A percentile compares a stretch with the other conserved stretches of the same genome.
Evolutionary conservation across 2,888 invertebrate species (phyloP).

Genomic region (Cyclophora albipunctata): DNA sequence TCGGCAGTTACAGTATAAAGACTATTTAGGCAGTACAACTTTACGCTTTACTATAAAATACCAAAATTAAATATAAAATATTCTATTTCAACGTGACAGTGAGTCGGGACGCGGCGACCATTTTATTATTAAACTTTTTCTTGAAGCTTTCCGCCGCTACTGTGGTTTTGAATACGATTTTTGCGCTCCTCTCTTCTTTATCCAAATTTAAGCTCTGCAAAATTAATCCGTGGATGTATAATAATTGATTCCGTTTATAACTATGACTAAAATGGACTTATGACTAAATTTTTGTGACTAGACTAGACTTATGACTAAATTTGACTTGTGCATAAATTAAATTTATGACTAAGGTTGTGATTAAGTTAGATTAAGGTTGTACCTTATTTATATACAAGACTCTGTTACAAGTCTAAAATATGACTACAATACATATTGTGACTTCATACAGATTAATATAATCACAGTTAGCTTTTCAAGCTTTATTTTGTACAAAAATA

Average conservation of each 20-base stretch:
- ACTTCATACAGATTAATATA: no score
- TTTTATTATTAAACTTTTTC: conserved; percentile 66
- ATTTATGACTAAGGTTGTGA: no score
- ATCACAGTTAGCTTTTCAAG: no score
- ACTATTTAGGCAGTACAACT: no score
- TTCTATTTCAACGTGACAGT: conserved; percentile 39
- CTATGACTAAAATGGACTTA: conserved; percentile 1
- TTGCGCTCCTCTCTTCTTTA: conserved; percentile 57
- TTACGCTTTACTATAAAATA: no score
- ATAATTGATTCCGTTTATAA: conserved; percentile 35
- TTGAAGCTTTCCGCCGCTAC: conserved; percentile 56
- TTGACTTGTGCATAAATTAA: no score
- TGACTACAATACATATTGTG: no score
- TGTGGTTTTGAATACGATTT: conserved; percentile 53
- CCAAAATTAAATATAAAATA: neutral
- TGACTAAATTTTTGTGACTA: neutral
- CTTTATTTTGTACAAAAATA: no score
- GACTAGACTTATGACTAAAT: neutral
- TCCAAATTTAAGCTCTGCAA: conserved; percentile 67
- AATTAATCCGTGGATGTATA: conserved; percentile 31
- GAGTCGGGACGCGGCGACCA: conserved; percentile 66
- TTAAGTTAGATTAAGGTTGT: no score
- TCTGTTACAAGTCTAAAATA: no score
- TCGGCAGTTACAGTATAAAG: no score
- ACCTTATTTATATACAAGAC: no score